phyloP scores from a whole-genome alignment of 2,113 vertebrate species.

The Genyomyrus donnyi region DNA sequence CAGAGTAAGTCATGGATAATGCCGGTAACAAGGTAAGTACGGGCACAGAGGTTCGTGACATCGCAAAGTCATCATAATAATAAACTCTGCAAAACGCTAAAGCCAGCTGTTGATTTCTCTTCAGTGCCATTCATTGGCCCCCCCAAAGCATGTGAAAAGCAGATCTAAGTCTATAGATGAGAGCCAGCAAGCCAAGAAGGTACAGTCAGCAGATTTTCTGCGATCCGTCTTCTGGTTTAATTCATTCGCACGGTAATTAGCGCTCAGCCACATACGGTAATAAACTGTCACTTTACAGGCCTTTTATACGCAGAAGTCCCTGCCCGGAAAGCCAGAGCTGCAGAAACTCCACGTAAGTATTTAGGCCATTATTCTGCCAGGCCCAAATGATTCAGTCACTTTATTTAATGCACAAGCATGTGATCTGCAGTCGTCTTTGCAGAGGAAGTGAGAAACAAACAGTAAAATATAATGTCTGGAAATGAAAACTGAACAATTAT shows the following conservation, averaged over 20 bases:
- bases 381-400: not conserved
- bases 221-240: not conserved
- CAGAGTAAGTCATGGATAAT: not conserved
- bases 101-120: not conserved
- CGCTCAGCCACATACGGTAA: not conserved
- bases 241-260: not conserved
- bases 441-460: not conserved
- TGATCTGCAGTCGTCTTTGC: not conserved
- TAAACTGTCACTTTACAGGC: slow-evolving; percentile 41
- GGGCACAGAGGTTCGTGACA: no score
- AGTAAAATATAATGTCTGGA: not conserved
- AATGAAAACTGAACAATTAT: not conserved
- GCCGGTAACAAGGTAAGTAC: slow-evolving; percentile 56
- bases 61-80: not conserved
- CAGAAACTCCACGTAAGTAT: slow-evolving; percentile 62
- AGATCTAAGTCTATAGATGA: slow-evolving; percentile 75
- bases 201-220: slow-evolving; percentile 23
- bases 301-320: slow-evolving; percentile 70
- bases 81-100: not conserved
- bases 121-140: slow-evolving; percentile 58
- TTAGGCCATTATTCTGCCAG: not conserved
- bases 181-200: slow-evolving; percentile 69
- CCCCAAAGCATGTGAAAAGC: slow-evolving; percentile 65
- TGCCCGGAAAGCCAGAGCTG: slow-evolving; percentile 64
- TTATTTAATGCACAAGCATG: not conserved